Conservation (phyloP, 2,888 invertebrate species). For the Chromoteleia sp. region DNA sequence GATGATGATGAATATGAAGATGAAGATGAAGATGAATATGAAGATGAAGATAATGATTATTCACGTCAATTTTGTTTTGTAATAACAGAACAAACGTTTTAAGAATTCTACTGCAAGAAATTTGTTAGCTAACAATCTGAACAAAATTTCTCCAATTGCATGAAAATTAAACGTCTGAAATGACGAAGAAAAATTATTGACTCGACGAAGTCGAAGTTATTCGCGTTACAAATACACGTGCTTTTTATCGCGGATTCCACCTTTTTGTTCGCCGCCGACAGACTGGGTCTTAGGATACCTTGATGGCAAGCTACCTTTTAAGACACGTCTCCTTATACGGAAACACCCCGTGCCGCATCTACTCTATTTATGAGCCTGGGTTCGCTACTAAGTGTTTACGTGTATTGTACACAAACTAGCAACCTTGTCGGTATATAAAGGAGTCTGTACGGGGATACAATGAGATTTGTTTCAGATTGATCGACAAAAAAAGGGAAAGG, state of each 20-base stretch:
- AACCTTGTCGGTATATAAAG: slow-evolving; percentile 22
- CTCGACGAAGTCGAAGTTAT: slow-evolving; percentile 2
- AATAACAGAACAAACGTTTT: too few species aligned
- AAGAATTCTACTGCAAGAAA: too few species aligned
- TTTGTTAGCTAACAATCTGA: too few species aligned
- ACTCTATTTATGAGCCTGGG: slow-evolving; percentile 53
- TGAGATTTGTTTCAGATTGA: slow-evolving; percentile 6
- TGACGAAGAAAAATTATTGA: slow-evolving; percentile 9
- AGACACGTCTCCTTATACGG: slow-evolving; percentile 77
- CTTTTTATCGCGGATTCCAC: slow-evolving; percentile 49
- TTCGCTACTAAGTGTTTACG: slow-evolving; percentile 29
- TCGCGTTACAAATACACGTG: slow-evolving; percentile 24
- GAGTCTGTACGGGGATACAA: neutral
- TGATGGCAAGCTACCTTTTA: slow-evolving; percentile 78
- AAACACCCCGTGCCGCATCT: slow-evolving; percentile 46
- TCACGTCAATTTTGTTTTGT: too few species aligned
- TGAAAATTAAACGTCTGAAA: slow-evolving; percentile 6
- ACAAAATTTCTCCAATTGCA: neutral
- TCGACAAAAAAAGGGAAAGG: neutral
- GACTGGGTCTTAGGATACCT: slow-evolving; percentile 65
- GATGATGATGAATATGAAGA: too few species aligned
- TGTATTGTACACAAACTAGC: slow-evolving; percentile 26
- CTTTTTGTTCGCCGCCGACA: slow-evolving; percentile 55
- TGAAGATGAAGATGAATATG: too few species aligned
- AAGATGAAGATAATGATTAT: too few species aligned